Conservation (phyloP, 2,888 invertebrate genomes). For the Lacanobia wlatinum region DNA sequence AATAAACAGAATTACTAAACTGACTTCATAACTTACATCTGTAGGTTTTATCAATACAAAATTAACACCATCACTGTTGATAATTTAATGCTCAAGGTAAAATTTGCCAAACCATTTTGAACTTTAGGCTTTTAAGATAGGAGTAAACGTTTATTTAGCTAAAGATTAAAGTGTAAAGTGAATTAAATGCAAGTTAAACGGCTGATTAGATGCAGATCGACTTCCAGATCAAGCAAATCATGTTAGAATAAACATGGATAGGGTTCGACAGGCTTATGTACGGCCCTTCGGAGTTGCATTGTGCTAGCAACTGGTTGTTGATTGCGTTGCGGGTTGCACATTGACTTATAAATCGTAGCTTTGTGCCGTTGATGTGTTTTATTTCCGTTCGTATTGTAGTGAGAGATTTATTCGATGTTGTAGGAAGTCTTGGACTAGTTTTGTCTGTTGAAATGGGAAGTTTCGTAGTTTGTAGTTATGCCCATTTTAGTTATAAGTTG, state of each 20-base stretch:
- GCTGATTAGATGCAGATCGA: constrained; percentile 70
- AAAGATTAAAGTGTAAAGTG: constrained; percentile 41
- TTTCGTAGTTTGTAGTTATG: constrained; percentile 8
- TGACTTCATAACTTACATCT: constrained; percentile 56
- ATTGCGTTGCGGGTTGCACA: constrained; percentile 56
- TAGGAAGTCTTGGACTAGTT: constrained; percentile 48
- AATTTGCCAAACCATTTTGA: constrained; percentile 6
- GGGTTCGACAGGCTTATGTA: constrained; percentile 65
- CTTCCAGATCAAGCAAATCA: constrained; percentile 74
- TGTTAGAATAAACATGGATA: constrained; percentile 72
- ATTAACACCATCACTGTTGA: constrained; percentile 58
- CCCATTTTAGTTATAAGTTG: constrained; percentile 11
- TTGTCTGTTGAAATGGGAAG: constrained; percentile 35
- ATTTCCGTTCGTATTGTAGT: constrained; percentile 54
- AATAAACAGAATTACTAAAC: constrained; percentile 53
- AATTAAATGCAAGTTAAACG: constrained; percentile 65
- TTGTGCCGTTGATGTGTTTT: constrained; percentile 66
- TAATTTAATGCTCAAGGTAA: constrained; percentile 36
- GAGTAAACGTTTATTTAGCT: neutral
- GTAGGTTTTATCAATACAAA: constrained; percentile 62
- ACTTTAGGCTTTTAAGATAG: constrained; percentile 2
- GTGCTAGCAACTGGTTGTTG: constrained; percentile 53
- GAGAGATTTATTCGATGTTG: constrained; percentile 46
- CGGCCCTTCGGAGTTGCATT: constrained; percentile 35
- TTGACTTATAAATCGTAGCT: constrained; percentile 60